phyloP scores from a whole-genome alignment of 2,888 invertebrate species.

The Limnephilus rhombicus region DNA sequence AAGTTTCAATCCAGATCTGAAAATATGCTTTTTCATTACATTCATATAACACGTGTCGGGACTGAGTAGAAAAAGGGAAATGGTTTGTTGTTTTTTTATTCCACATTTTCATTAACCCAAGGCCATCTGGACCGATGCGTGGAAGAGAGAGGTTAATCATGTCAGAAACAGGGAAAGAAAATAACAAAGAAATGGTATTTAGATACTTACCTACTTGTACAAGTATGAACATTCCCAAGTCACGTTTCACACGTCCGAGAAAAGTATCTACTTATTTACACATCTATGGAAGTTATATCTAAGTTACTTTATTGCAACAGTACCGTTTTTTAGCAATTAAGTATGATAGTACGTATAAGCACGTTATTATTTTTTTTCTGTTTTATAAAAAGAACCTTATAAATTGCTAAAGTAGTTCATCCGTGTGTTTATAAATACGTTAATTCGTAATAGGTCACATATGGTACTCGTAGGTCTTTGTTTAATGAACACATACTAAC shows the following conservation, averaged over 20 bases:
- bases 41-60: neutral
- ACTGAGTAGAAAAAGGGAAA: neutral
- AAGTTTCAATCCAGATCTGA: slow-evolving; percentile 19
- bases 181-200: neutral
- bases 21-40: neutral
- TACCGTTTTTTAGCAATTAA: too few relatives aligned
- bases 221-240: neutral
- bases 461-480: too few relatives aligned
- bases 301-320: too few relatives aligned
- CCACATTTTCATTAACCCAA: neutral
- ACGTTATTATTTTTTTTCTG: too few relatives aligned
- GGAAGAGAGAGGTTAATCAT: neutral
- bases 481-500: too few relatives aligned
- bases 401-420: too few relatives aligned
- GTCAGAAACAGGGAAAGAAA: neutral
- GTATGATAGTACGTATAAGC: too few relatives aligned
- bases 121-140: neutral
- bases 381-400: too few relatives aligned
- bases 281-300: neutral
- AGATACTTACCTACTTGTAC: neutral
- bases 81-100: neutral
- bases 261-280: neutral
- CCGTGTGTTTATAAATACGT: too few relatives aligned
- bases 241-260: neutral
- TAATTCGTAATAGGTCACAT: too few relatives aligned